These are phyloP conservation scores for Hydrophis major DNA, from an alignment of 2,797 vertebrate genomes.

Conservation along the genomic window DNA sequence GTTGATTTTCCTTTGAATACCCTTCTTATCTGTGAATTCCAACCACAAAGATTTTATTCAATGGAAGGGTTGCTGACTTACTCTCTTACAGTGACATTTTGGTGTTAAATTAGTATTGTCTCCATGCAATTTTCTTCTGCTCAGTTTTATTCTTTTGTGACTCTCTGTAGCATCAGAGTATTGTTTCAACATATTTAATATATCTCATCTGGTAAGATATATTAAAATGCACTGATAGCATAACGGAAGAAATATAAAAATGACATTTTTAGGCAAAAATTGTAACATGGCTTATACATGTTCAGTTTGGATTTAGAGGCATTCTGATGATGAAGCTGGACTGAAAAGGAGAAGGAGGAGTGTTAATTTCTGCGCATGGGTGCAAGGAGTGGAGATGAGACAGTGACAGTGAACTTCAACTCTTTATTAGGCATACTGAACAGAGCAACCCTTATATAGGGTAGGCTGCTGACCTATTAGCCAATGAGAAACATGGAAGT, in stretches of 20 bases:
- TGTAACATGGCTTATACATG: not conserved
- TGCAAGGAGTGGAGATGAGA: too few species aligned
- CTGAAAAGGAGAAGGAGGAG: not conserved
- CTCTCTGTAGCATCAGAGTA: fast-evolving
- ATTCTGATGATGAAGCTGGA: not conserved
- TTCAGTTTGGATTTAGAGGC: not conserved
- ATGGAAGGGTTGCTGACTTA: not conserved
- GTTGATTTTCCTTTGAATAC: not conserved
- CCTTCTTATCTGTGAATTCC: not conserved
- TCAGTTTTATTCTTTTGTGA: not conserved
- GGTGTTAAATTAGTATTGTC: slow-evolving; percentile 16
- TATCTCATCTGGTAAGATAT: not conserved
- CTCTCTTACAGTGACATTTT: fast-evolving
- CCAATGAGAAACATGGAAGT: too few species aligned
- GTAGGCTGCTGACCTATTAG: too few species aligned
- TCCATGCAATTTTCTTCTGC: fast-evolving
- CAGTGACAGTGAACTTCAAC: too few species aligned
- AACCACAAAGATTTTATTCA: slow-evolving; percentile 1
- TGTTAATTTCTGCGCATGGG: too few species aligned
- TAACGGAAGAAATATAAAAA: not conserved
- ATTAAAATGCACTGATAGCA: not conserved
- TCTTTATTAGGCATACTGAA: too few species aligned
- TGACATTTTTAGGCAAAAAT: not conserved
- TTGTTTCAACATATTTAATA: not conserved
- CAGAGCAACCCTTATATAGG: too few species aligned